phyloP scores from a whole-genome alignment of 2,888 invertebrate genomes.

The Mechanitis messenoides region DNA sequence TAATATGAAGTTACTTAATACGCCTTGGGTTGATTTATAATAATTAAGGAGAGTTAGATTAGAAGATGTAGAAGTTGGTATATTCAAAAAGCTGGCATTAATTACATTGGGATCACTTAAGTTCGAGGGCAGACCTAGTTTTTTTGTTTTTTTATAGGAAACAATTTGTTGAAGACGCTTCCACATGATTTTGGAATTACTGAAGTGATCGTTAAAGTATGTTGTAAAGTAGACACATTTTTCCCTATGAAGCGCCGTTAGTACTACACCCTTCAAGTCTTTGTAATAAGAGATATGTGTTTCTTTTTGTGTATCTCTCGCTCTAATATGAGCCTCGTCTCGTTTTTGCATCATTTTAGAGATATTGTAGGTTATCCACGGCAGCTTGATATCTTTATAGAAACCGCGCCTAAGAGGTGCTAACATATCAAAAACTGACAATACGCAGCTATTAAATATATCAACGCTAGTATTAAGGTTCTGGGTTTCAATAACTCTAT shows the following conservation, averaged over 20 bases:
- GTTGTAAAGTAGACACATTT: constrained; percentile 17
- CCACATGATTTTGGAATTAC: constrained; percentile 13
- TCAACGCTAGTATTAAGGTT: too few relatives aligned
- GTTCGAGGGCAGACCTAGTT: constrained; percentile 6
- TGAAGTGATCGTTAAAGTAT: constrained; percentile 15
- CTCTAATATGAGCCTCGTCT: constrained; percentile 9
- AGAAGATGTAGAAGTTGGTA: constrained; percentile 8
- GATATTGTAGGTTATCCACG: constrained; percentile 17
- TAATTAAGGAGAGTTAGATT: background rate
- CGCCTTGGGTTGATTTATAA: constrained; percentile 7
- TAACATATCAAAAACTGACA: constrained; percentile 6
- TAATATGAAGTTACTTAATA: constrained; percentile 6
- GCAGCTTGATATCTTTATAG: constrained; percentile 4
- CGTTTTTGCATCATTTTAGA: constrained; percentile 18
- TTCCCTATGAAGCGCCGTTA: constrained; percentile 13
- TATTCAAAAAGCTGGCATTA: constrained; percentile 16
- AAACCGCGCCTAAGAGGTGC: constrained; percentile 4
- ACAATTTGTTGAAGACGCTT: constrained; percentile 10
- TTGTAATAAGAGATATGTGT: constrained; percentile 16
- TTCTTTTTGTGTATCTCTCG: constrained; percentile 9
- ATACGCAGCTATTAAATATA: too few relatives aligned
- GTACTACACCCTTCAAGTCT: constrained; percentile 12
- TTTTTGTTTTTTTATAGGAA: constrained; percentile 6
- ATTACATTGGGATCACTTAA: constrained; percentile 13
- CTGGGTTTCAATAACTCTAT: too few relatives aligned